A percentile compares a stretch with the other conserved stretches of the same genome.
Evolutionary conservation across 2,113 vertebrate species (phyloP).

Genomic region (Prunella fulvescens): DNA sequence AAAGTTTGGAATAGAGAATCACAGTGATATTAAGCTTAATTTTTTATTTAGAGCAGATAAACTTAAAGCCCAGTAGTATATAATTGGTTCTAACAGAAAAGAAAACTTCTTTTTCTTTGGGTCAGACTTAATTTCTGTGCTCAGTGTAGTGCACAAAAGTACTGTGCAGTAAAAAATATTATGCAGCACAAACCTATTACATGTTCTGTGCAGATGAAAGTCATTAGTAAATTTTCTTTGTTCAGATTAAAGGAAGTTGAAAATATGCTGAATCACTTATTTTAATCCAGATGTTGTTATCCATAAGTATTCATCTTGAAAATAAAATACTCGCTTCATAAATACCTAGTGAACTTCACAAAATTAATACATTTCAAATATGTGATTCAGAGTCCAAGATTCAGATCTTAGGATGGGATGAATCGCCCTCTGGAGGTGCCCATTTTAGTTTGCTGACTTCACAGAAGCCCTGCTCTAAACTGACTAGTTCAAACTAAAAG

Average conservation of each 20-base stretch:
- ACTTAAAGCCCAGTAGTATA: background rate
- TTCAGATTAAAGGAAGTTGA: background rate
- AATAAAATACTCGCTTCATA: background rate
- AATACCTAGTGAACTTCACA: background rate
- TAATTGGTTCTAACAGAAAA: background rate
- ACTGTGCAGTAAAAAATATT: background rate
- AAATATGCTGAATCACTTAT: background rate
- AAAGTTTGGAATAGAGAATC: background rate
- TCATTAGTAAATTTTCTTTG: background rate
- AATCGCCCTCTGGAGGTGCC: conserved; percentile 53
- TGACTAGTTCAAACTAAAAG: background rate
- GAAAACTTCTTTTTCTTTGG: background rate
- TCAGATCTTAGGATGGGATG: background rate
- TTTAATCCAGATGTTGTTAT: background rate
- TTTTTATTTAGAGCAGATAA: background rate
- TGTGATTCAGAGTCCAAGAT: background rate
- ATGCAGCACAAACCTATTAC: background rate
- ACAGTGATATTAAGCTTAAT: background rate
- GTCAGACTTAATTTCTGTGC: background rate
- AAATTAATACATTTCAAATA: background rate
- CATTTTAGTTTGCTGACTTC: background rate
- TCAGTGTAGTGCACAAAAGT: background rate
- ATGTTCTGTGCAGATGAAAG: background rate
- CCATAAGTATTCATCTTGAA: background rate
- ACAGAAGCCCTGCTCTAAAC: background rate